Conservation (phyloP, 2,888 invertebrate genomes). For the Nysson spinosus region DNA sequence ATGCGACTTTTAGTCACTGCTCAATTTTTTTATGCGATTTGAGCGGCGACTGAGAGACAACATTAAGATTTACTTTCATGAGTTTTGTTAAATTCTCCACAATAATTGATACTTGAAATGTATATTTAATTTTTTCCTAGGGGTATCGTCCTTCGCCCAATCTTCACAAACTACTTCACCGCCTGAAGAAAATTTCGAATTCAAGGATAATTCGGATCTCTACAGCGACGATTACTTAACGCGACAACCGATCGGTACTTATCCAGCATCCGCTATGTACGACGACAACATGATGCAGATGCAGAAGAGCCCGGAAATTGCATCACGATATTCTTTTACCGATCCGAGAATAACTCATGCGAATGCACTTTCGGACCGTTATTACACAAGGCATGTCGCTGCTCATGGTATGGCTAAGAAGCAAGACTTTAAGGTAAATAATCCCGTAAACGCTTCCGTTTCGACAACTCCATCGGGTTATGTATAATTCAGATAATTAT, state of each 20-base stretch:
- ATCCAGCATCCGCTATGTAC: conserved; percentile 76
- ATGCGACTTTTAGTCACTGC: too few relatives aligned
- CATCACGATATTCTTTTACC: conserved; percentile 80
- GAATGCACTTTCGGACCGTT: conserved; percentile 81
- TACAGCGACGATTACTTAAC: conserved; percentile 78
- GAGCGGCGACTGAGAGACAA: too few relatives aligned
- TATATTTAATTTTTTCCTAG: conserved; percentile 50
- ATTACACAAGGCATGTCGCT: conserved; percentile 82
- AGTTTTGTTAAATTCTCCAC: too few relatives aligned
- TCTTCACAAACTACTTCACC: conserved; percentile 70
- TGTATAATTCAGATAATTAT: not conserved
- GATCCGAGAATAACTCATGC: conserved; percentile 83
- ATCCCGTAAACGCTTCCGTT: not conserved
- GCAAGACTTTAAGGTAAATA: conserved; percentile 84
- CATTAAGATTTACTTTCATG: too few relatives aligned
- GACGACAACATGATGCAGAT: conserved; percentile 70
- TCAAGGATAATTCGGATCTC: conserved; percentile 84
- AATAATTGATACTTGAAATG: too few relatives aligned
- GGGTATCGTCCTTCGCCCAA: conserved; percentile 78
- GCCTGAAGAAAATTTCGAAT: conserved; percentile 84
- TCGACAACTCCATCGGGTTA: not conserved
- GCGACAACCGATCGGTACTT: conserved; percentile 75
- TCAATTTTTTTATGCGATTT: too few relatives aligned
- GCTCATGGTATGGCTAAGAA: conserved; percentile 74
- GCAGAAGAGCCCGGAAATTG: conserved; percentile 68